Base-by-base conservation (phyloP, 2,888 invertebrate species). In the Proisotoma minuta region DNA sequence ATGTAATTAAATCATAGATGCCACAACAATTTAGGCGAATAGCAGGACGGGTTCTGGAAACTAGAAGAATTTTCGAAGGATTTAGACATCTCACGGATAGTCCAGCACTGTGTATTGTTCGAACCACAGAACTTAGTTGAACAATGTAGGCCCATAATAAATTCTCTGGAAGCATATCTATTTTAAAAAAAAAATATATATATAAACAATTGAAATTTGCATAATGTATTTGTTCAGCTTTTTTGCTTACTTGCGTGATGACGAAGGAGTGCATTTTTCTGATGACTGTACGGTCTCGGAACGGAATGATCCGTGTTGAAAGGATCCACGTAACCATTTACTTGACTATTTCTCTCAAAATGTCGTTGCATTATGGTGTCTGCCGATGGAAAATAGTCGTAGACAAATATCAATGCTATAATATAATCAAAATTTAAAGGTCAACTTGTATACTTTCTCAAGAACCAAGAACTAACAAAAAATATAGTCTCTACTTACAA, bases 61-160 rank as follows among this genome's bases (percentile, higher is more conserved):
- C 87, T 75, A 89, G 82, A 71, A 94, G 84, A 70, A 98, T 91
- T 81, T 97, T 96, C 53, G 91, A 89, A 27, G 94, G 91, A 78
- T 97, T 95, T 76, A 99, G 80, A 74, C 87, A 87, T 76, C 95
- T 86, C 75, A 86, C 87, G 1, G 89, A 87, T 72, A 90, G 79
- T 48, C 86, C 86, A 67, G 84, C 83, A 57, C 85, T 85, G 80
- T 99, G 98, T 72, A 98, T 89, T 63, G 89, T 87, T 60, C 97
- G 84, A 70, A 99, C 81, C 0, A 93, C 97, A 2, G 95, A 91
- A 28, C 94, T 94, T 69, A 99, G 82, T 79, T 99, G 96, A 74
- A 98, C 93, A 52, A 98, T 86, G 74, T 95, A 89, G 73, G 90
- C 90, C 98, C 98, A 99, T 71, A 99, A 85, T 57, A 91, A 85